These are phyloP conservation scores for Ridgeia piscesae DNA, from an alignment of 1,140 invertebrate species.

Conservation along the genomic window DNA sequence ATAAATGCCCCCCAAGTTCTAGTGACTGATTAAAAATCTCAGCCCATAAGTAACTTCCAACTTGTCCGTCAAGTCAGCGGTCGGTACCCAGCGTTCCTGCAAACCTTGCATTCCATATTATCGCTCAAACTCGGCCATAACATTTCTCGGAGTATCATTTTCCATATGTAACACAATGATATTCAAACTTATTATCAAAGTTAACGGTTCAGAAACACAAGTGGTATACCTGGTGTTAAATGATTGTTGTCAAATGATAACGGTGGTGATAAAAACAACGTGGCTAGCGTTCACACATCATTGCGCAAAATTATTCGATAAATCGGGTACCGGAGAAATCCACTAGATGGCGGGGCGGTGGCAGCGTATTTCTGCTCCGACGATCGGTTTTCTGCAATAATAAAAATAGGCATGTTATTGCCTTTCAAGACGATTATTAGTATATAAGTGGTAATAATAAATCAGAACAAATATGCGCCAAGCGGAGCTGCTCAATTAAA, in stretches of 20 bases:
- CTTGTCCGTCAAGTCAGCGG: too few relatives aligned
- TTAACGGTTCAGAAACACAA: neutral
- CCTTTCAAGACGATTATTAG: neutral
- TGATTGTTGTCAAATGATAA: neutral
- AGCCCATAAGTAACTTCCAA: too few relatives aligned
- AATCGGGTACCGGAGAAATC: too few relatives aligned
- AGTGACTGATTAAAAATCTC: too few relatives aligned
- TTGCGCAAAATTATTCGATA: neutral
- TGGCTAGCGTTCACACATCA: too few relatives aligned
- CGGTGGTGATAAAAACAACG: too few relatives aligned
- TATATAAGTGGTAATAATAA: neutral
- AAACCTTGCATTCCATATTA: neutral
- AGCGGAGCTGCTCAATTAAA: neutral
- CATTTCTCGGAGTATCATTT: neutral
- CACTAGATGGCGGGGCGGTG: neutral
- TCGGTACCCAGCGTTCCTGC: too few relatives aligned
- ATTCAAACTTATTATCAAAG: neutral
- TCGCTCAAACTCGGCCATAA: neutral
- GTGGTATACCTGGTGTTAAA: neutral
- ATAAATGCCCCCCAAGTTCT: too few relatives aligned
- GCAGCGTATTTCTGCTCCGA: too few relatives aligned
- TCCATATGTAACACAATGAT: neutral
- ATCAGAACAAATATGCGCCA: neutral
- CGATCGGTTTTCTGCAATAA: neutral
- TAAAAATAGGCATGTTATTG: neutral